Base-by-base conservation (phyloP, 2,113 vertebrate species). In the Mus pahari region DNA sequence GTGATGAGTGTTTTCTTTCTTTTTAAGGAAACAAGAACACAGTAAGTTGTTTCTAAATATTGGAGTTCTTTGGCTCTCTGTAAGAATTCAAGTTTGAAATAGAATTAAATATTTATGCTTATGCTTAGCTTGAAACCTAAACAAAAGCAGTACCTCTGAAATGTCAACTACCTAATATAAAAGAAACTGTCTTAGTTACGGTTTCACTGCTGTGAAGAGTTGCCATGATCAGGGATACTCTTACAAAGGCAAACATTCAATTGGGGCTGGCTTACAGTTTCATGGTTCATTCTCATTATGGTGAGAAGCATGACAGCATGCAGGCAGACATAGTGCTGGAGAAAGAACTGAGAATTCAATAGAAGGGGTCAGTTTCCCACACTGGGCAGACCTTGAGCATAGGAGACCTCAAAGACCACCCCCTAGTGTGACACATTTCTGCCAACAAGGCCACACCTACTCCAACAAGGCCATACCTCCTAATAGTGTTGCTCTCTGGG, bases 81-180 rank as follows among this genome's bases (percentile, higher is more conserved):
- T 13, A 94, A 94, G 90, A 95, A 93, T 42, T 86, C 48, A 90
- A 75, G 60, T 87, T 83, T 2, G 7, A 96, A 82, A 58, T 31
- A 92, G 10, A 92, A 81, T 89, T 88, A 89, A 86, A 73, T 36
- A 90, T 48, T 10, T 79, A 55, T 88, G n/a, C 22, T 96, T 84
- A 77, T 39, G 13, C 58, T 93, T 92, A 95, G 87, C 24, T 53
- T 83, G 77, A 94, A 82, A 94, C 14, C 84, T 90, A 92, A 91
- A 39, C 74, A 92, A 96, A 33, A 78, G 70, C 94, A 93, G n/a
- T 82, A 60, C 42, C 58, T 83, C 81, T 62, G 79, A 70, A 45
- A 78, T 4, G 78, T 48, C 62, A 79, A 78, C 39, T 92, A 92
- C 39, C 60, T 48, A 92, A 86, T 48, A 7, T 42, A 92, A 92